phyloP scores from a whole-genome alignment of 2,113 vertebrate genomes.

The Oenanthe oenanthe region DNA sequence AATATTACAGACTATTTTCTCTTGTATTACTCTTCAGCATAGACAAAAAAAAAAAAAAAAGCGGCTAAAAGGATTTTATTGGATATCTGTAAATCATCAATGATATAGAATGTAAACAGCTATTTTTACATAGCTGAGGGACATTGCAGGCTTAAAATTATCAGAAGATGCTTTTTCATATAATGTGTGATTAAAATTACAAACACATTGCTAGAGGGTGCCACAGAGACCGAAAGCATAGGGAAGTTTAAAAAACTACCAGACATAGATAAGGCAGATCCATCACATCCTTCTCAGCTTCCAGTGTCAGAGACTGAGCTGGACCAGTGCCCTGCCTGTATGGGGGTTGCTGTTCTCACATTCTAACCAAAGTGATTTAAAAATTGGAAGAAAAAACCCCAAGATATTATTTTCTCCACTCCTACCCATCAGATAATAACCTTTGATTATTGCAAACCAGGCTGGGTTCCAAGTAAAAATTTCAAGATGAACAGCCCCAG shows the following conservation, averaged over 20 bases:
- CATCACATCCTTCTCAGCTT: neutral
- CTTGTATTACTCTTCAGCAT: neutral
- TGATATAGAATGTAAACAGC: neutral
- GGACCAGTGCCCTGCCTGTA: neutral
- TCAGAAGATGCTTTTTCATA: neutral
- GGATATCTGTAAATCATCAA: neutral
- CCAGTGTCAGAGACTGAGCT: neutral
- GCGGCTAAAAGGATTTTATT: neutral
- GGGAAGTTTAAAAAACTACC: neutral
- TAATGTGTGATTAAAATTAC: neutral
- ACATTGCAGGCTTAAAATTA: neutral
- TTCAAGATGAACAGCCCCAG: neutral
- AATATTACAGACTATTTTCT: neutral
- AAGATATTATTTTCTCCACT: neutral
- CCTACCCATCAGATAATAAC: neutral
- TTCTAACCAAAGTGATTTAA: neutral
- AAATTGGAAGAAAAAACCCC: neutral
- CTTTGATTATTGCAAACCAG: neutral
- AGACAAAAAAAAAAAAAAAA: neutral
- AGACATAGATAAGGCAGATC: neutral
- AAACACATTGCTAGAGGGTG: neutral
- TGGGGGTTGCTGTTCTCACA: neutral
- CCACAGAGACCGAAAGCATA: neutral
- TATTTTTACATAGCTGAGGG: neutral
- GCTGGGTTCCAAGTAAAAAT: conserved; percentile 2